Evolutionary conservation across 2,113 vertebrate species (phyloP).

Genomic region (Erpornis zantholeuca): DNA sequence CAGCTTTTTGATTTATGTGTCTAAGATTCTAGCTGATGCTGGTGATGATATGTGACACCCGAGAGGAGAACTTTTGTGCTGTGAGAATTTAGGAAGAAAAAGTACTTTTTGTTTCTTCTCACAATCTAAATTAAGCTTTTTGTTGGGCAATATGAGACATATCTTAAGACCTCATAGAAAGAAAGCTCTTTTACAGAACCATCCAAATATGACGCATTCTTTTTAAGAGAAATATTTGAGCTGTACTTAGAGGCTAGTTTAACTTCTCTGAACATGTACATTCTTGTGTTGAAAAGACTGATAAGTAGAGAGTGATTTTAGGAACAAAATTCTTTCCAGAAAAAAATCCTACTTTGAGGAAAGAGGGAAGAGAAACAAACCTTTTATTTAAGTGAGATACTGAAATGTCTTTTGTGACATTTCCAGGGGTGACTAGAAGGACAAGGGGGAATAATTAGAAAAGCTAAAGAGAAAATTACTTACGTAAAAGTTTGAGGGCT

Average conservation of each 20-base stretch:
- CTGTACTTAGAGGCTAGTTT: neutral
- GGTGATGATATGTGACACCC: neutral
- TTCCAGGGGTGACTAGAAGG: neutral
- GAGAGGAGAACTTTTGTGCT: neutral
- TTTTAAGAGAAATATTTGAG: neutral
- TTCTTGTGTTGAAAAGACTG: neutral
- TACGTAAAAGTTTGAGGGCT: neutral
- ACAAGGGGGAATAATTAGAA: neutral
- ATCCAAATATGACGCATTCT: neutral
- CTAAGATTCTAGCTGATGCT: neutral
- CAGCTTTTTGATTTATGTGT: constrained; percentile 3
- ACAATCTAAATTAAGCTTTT: neutral
- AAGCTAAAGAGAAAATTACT: neutral
- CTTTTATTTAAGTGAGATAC: neutral
- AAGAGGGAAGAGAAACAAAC: neutral
- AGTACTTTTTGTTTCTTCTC: neutral
- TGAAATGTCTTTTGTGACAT: neutral
- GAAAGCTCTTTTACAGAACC: neutral
- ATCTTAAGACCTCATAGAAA: neutral
- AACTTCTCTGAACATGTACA: neutral
- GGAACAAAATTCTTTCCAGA: neutral
- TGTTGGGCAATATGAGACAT: neutral
- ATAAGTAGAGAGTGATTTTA: neutral
- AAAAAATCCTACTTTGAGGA: neutral
- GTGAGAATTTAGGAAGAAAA: neutral